Conservation (phyloP, 2,113 vertebrate species). For the Pedionomus torquatus region DNA sequence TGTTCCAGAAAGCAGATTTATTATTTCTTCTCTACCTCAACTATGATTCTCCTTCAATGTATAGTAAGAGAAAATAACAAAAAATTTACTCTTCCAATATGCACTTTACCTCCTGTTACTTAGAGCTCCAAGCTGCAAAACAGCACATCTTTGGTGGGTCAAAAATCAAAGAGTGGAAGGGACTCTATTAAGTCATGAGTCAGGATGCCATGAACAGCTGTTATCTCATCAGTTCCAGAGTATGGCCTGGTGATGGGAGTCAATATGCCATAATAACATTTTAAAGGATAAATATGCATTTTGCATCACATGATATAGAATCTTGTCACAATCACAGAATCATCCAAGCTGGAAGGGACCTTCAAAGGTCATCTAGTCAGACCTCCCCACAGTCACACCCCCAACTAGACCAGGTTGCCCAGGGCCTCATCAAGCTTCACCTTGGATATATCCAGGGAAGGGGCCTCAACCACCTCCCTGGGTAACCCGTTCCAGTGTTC, state of each 20-base stretch:
- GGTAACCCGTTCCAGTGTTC: too few relatives aligned
- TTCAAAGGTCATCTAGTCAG: too few relatives aligned
- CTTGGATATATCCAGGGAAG: too few relatives aligned
- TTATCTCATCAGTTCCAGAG: not conserved
- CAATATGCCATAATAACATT: not conserved
- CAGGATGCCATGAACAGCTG: not conserved
- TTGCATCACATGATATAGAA: not conserved
- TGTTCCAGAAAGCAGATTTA: conserved; percentile 49
- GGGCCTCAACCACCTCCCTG: too few relatives aligned
- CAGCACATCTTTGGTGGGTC: not conserved
- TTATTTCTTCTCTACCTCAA: conserved; percentile 22
- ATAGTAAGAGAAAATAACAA: not conserved
- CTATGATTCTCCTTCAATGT: not conserved
- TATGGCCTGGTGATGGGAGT: not conserved
- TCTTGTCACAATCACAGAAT: too few relatives aligned
- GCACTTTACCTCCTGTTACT: conserved; percentile 13
- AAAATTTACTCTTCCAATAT: not conserved
- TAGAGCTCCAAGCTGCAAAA: not conserved
- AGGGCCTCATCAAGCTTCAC: too few relatives aligned
- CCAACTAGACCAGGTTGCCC: too few relatives aligned
- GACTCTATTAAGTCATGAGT: too few relatives aligned
- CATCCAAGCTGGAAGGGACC: too few relatives aligned
- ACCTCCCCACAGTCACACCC: too few relatives aligned
- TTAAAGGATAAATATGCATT: not conserved
- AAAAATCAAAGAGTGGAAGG: not conserved